A percentile compares a stretch with the other conserved stretches of the same genome.
Evolutionary conservation across 2,113 vertebrate genomes (phyloP).

Genomic region (Petroica traversi): DNA sequence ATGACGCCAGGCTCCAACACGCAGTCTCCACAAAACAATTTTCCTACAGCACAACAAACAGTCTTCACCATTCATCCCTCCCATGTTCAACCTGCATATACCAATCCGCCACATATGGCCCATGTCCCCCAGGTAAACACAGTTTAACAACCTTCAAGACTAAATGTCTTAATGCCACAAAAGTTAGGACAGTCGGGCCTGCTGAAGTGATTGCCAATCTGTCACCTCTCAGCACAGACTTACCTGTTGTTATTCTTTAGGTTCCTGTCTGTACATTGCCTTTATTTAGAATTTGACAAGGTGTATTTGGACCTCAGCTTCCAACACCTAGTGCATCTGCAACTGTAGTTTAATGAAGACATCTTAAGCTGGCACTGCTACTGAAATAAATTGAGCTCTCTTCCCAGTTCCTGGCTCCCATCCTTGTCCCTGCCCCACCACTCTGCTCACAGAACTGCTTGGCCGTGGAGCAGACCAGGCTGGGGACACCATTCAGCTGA

Average conservation of each 20-base stretch:
- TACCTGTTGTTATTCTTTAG: constrained; percentile 43
- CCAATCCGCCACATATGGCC: constrained; percentile 93
- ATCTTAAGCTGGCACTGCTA: constrained; percentile 60
- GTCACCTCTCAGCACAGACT: constrained; percentile 54
- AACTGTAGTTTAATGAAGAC: constrained; percentile 63
- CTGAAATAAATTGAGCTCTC: constrained; percentile 64
- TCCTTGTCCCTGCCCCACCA: constrained; percentile 19
- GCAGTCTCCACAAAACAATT: constrained; percentile 94
- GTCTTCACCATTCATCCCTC: constrained; percentile 95
- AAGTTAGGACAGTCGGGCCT: constrained; percentile 37
- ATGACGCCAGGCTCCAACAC: constrained; percentile 96
- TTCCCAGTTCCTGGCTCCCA: constrained; percentile 44
- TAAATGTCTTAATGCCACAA: constrained; percentile 53
- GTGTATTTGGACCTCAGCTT: constrained; percentile 46
- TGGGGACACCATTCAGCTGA: not conserved
- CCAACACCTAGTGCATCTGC: constrained; percentile 43
- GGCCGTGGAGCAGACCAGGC: constrained; percentile 40
- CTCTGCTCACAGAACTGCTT: constrained; percentile 45
- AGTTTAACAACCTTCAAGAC: constrained; percentile 63
- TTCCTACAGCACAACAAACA: constrained; percentile 91
- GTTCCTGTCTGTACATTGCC: constrained; percentile 58
- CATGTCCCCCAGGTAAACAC: constrained; percentile 92
- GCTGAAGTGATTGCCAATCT: constrained; percentile 57
- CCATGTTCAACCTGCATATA: constrained; percentile 94
- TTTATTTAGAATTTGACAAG: constrained; percentile 55